Conservation (phyloP, 2,888 invertebrate species). For the Raillietiella orientalis region DNA sequence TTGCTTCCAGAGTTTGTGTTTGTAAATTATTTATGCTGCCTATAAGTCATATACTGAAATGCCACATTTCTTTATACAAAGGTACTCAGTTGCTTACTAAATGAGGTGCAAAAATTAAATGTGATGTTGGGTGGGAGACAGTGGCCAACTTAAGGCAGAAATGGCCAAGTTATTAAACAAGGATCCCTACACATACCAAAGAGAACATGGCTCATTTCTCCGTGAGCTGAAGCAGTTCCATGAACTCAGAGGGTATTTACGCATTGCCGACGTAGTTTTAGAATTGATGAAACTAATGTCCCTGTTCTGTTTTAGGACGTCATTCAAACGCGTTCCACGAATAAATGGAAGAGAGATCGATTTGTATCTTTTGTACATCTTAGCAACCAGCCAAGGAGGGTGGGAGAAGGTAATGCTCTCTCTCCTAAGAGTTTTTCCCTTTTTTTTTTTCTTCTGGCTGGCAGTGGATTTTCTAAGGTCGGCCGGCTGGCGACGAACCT, state of each 20-base stretch:
- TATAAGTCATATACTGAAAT: too few relatives aligned
- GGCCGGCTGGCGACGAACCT: too few relatives aligned
- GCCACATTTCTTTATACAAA: too few relatives aligned
- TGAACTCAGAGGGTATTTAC: slow-evolving; percentile 55
- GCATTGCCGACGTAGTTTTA: slow-evolving; percentile 4
- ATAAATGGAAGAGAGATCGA: slow-evolving; percentile 74
- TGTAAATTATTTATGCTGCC: too few relatives aligned
- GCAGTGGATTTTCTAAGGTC: neutral
- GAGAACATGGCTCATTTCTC: slow-evolving; percentile 43
- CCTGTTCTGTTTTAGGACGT: slow-evolving; percentile 21
- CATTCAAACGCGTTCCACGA: slow-evolving; percentile 31
- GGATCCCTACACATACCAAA: slow-evolving; percentile 35
- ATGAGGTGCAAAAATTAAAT: too few relatives aligned
- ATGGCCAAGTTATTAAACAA: slow-evolving; percentile 29
- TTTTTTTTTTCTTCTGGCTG: slow-evolving; percentile 3
- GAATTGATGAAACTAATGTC: too few relatives aligned
- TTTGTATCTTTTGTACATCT: slow-evolving; percentile 57
- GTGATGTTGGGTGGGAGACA: too few relatives aligned
- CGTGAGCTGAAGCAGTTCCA: slow-evolving; percentile 66
- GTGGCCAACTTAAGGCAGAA: too few relatives aligned
- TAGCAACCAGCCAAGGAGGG: slow-evolving; percentile 73
- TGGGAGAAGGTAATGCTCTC: slow-evolving; percentile 52
- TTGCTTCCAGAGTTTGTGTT: too few relatives aligned
- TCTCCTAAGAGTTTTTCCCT: slow-evolving; percentile 2
- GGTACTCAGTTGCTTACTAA: too few relatives aligned